Conservation (phyloP, 2,113 vertebrate genomes). For the Rhineura floridana region DNA sequence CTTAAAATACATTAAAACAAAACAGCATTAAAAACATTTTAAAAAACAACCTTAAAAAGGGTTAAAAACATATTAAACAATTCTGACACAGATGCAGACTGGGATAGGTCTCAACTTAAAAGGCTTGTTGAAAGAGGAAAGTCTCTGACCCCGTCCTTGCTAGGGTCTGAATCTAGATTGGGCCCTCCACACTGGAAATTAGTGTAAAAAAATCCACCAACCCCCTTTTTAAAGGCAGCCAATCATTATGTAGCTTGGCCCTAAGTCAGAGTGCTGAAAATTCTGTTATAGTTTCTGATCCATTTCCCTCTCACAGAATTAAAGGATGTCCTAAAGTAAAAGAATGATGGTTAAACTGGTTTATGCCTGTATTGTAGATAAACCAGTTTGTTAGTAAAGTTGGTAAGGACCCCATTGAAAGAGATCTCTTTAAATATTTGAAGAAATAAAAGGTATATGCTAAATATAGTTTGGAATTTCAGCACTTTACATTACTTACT, state of each 20-base stretch:
- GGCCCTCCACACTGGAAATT: no score
- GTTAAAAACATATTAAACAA: no score
- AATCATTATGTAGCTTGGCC: not conserved
- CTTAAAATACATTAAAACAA: no score
- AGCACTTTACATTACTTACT: slow-evolving; percentile 40
- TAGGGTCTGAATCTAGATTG: no score
- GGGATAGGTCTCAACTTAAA: no score
- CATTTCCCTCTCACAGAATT: not conserved
- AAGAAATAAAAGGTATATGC: slow-evolving; percentile 30
- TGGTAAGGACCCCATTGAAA: not conserved
- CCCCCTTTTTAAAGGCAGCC: no score
- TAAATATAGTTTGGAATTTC: slow-evolving; percentile 39
- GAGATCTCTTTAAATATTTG: not conserved
- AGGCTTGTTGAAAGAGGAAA: no score
- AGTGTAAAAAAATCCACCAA: no score
- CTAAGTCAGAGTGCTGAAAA: not conserved
- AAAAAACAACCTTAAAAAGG: no score
- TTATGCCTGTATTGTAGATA: not conserved
- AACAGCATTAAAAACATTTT: no score
- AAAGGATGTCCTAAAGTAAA: not conserved
- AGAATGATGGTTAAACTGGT: not conserved
- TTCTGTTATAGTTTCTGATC: not conserved
- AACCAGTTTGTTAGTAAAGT: not conserved
- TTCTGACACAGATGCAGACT: no score
- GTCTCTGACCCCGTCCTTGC: no score